These are phyloP conservation scores for Microchrysa polita DNA, from an alignment of 2,888 invertebrate genomes.

Conservation along the genomic window DNA sequence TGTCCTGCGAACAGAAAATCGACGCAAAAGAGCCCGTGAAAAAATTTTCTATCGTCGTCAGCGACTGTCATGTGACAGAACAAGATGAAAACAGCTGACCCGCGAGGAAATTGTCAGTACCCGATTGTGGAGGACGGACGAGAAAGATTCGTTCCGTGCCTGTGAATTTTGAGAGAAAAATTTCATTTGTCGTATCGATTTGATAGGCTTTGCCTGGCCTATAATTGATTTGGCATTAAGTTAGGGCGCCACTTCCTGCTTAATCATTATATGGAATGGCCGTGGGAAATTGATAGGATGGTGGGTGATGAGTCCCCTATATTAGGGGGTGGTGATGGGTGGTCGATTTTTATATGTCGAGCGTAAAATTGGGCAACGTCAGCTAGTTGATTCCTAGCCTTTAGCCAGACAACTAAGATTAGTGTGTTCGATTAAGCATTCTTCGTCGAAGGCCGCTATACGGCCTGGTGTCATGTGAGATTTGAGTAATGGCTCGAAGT, in stretches of 20 bases:
- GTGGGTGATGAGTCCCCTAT: too few species aligned
- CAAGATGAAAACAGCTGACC: conserved; percentile 62
- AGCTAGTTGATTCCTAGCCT: too few species aligned
- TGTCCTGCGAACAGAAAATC: neutral
- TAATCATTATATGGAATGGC: neutral
- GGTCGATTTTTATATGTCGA: too few species aligned
- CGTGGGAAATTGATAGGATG: neutral
- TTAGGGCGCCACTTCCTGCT: conserved; percentile 3
- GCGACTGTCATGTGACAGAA: conserved; percentile 64
- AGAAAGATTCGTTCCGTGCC: neutral
- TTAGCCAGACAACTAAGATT: too few species aligned
- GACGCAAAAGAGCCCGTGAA: conserved; percentile 53
- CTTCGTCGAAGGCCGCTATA: too few species aligned
- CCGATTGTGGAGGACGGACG: too few species aligned
- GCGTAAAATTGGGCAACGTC: too few species aligned
- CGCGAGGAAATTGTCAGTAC: conserved; percentile 40
- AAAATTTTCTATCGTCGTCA: conserved; percentile 60
- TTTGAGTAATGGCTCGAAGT: too few species aligned
- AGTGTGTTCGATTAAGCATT: too few species aligned
- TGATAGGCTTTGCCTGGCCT: neutral
- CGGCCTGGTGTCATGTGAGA: too few species aligned
- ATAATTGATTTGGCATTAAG: neutral
- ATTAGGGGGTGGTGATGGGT: too few species aligned
- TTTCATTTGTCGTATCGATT: neutral
- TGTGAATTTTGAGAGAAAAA: neutral